Base-by-base conservation (phyloP, 1,140 invertebrate species). In the Theocolax elegans region DNA sequence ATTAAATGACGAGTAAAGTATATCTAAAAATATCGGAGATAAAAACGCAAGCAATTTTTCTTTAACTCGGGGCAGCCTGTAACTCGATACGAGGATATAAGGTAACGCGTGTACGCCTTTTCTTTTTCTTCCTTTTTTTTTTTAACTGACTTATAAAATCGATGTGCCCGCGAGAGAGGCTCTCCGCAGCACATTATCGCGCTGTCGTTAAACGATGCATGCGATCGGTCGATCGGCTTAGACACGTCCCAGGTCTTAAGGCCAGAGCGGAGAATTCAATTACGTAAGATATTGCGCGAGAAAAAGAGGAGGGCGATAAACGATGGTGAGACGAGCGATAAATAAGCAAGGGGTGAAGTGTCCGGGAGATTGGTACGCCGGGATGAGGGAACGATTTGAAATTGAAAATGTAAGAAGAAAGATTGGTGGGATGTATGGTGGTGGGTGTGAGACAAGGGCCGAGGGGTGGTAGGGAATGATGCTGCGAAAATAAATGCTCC, bases 91-190 rank as follows among this genome's bases (percentile, higher is more conserved):
- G 4, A 12, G 10, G 4, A 59, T 42, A 59, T 21, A 27, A 44
- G 19, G 13, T 44, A 59, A 44, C 4, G 35, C 25, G 15, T 19
- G 1, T 10, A 6, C 15, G 21, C n/a, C 4, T 46, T 46, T 46
- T 35, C 31, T 35, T 35, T 35, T 35, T 10, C 31, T 10, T 35
- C 31, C 4, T 35, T 35, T 6, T 35, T 6, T 35, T 29, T 46
- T 46, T 46, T 46, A 29, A 40, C n/a, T n/a, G 29, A 19, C 29
- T 60, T 63, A 23, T 46, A 63, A 49, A 49, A 49, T 49, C 12
- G 27, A 49, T 35, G 27, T 48, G 44, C 27, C 17, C 15, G 12
- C 25, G 15, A 31, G 8, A 19, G 53, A 7, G n/a, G 10, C 19
- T 19, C 12, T 59, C 21, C n/a, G 9, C n/a, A 3, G 31, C 7